A percentile compares a stretch with the other conserved stretches of the same genome.
Conservation (phyloP, 2,113 vertebrate species). For the Xiphophorus maculatus region DNA sequence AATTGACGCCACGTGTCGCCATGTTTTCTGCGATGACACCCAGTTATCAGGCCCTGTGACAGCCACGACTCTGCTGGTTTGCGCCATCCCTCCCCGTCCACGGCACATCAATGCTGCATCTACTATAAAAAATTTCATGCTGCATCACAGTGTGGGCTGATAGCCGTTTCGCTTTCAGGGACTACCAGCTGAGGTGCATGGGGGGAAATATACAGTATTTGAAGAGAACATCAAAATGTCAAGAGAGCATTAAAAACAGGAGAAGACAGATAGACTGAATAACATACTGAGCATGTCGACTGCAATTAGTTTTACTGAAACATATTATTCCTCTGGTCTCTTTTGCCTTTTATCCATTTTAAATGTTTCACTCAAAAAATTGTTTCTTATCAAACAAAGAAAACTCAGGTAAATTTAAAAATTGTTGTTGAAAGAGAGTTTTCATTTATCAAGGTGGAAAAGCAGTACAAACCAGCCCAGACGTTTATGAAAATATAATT, state of each 20-base stretch:
- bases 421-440: too few species aligned
- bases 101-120: constrained; percentile 42
- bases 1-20: constrained; percentile 74
- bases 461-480: too few species aligned
- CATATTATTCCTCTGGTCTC: neutral
- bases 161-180: constrained; percentile 13
- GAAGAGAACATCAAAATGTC: neutral
- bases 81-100: constrained; percentile 23
- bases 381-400: too few species aligned
- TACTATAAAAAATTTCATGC: constrained; percentile 30
- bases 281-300: neutral
- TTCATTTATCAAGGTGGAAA: too few species aligned
- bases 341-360: too few species aligned
- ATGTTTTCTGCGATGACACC: constrained; percentile 76
- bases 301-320: neutral
- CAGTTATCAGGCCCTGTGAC: constrained; percentile 63
- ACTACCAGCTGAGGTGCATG: constrained; percentile 24
- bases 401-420: too few species aligned
- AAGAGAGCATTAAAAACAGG: too few species aligned
- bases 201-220: neutral
- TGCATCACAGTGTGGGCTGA: constrained; percentile 31
- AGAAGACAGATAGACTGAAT: too few species aligned
- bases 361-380: too few species aligned
- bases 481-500: too few species aligned
- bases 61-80: constrained; percentile 39